These are phyloP conservation scores for Sphenodon punctatus DNA, from an alignment of 2,797 vertebrate species.

Conservation along the genomic window DNA sequence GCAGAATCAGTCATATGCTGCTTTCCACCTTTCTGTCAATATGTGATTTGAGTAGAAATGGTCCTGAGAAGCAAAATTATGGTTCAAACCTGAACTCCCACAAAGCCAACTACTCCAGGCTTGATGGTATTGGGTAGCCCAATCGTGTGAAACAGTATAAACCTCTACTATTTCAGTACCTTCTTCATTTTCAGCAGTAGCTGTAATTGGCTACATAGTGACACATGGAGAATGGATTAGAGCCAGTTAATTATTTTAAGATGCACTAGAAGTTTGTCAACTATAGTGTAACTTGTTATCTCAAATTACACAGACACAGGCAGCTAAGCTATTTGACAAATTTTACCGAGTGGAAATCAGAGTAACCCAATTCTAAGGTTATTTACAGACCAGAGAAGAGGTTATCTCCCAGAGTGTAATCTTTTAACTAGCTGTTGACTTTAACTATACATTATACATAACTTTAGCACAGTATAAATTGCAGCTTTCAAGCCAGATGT, in stretches of 20 bases:
- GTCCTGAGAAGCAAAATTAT: not conserved
- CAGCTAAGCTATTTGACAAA: not conserved
- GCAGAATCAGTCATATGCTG: not conserved
- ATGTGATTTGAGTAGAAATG: not conserved
- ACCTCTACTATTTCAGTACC: not conserved
- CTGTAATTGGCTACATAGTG: not conserved
- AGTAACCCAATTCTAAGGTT: not conserved
- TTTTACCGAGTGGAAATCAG: not conserved
- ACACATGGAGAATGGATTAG: not conserved
- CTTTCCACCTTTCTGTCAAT: not conserved
- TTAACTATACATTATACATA: not conserved
- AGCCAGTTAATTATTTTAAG: not conserved
- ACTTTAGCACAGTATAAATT: not conserved
- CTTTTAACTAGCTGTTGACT: not conserved
- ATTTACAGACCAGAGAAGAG: not conserved
- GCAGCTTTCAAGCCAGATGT: not conserved
- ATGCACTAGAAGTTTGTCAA: accelerated
- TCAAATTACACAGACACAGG: not conserved
- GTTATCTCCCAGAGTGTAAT: not conserved
- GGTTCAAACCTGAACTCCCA: not conserved
- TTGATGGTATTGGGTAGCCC: not conserved
- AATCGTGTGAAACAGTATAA: not conserved
- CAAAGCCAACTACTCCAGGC: not conserved
- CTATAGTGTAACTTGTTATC: not conserved
- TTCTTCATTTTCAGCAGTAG: not conserved